Evolutionary conservation across 1,140 invertebrate genomes (phyloP).

Genomic region (Palaemon carinicauda): DNA sequence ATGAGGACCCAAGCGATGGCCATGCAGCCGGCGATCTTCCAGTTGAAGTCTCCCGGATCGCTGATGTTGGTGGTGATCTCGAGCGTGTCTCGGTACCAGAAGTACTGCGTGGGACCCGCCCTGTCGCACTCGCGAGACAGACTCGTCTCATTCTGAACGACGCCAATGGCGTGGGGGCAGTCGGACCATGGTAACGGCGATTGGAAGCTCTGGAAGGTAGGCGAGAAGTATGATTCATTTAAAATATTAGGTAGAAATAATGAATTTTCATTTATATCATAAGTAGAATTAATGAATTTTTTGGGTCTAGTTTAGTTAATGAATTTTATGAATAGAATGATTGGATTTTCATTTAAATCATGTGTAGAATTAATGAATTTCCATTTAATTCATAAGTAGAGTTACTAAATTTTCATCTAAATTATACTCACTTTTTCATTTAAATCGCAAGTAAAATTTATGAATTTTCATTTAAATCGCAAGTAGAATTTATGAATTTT

Average conservation of each 20-base stretch:
- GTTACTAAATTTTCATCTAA: too few relatives aligned
- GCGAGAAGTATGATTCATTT: background rate
- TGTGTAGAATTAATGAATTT: too few relatives aligned
- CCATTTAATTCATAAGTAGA: too few relatives aligned
- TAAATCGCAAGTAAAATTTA: too few relatives aligned
- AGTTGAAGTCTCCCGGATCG: conserved; percentile 83
- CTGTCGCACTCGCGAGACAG: conserved; percentile 75
- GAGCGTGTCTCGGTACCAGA: conserved; percentile 86
- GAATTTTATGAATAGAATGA: background rate
- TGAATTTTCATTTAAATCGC: too few relatives aligned
- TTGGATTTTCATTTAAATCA: too few relatives aligned
- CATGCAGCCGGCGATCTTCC: conserved; percentile 94
- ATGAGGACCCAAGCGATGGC: conserved; percentile 92
- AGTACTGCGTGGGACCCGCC: conserved; percentile 87
- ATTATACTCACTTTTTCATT: too few relatives aligned
- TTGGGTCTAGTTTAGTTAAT: too few relatives aligned
- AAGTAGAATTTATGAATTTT: too few relatives aligned
- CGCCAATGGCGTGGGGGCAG: conserved; percentile 75
- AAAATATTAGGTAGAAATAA: too few relatives aligned
- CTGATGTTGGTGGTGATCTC: conserved; percentile 85
- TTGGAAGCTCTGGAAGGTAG: conserved; percentile 78
- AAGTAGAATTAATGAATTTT: too few relatives aligned
- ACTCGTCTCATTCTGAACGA: conserved; percentile 58
- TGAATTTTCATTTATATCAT: too few relatives aligned
- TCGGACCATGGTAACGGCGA: conserved; percentile 88